Percentiles rank a stretch among this genome's conserved stretches.
Evolutionary conservation across 2,888 invertebrate species (phyloP).

Genomic region (Thysanoteuthis rhombus): DNA sequence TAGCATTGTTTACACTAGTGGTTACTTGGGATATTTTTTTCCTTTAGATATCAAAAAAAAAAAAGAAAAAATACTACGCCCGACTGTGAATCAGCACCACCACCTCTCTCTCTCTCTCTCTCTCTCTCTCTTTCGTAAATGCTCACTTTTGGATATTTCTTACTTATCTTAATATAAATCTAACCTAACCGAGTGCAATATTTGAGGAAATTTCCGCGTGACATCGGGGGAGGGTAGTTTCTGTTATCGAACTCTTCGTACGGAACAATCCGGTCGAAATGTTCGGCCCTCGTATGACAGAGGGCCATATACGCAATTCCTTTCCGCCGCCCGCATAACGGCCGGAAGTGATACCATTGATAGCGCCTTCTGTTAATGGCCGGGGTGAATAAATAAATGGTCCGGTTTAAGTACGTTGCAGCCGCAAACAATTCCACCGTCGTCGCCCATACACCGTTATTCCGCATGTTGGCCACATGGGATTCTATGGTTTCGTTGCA

Average conservation of each 20-base stretch:
- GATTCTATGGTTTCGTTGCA: not conserved
- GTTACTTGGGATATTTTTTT: no score
- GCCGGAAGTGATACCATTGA: constrained; percentile 20
- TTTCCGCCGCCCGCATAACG: not conserved
- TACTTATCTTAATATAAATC: not conserved
- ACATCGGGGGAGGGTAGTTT: constrained; percentile 1
- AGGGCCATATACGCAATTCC: not conserved
- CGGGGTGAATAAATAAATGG: constrained; percentile 23
- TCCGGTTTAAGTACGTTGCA: not conserved
- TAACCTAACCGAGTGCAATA: not conserved
- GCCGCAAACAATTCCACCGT: constrained; percentile 25
- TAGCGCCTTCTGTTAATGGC: not conserved
- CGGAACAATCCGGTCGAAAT: constrained; percentile 29
- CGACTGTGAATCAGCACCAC: no score
- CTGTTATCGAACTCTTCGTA: not conserved
- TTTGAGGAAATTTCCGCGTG: not conserved
- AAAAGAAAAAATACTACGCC: no score
- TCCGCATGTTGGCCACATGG: not conserved
- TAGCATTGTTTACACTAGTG: no score
- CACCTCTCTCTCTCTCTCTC: no score
- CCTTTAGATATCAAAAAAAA: no score
- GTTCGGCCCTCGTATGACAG: constrained; percentile 24
- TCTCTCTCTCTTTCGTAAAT: no score
- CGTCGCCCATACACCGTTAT: constrained; percentile 21
- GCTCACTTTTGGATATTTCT: no score